Base-by-base conservation (phyloP, 2,797 vertebrate genomes). In the Buphagus erythrorhynchus region DNA sequence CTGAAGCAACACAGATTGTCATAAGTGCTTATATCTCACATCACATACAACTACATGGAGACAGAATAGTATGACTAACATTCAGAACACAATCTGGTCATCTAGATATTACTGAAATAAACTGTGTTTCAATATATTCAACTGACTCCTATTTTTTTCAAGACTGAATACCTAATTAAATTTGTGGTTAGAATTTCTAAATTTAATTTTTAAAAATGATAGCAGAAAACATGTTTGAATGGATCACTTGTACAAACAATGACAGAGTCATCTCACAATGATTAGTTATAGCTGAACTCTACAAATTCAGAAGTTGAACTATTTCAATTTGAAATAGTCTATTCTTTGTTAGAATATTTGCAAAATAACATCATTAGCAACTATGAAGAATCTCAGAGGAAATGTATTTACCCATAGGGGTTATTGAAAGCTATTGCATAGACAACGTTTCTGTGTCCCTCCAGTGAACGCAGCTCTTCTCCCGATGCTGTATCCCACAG, bases 351-450 rank as follows among this genome's bases (percentile, higher is more conserved):
- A 61, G 10, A 68, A 21, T 38, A 81, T 79, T 74, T 76, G 43
- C 43, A 94, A 80, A 75, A 61, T 31, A 88, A 57, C 24, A 25
- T 5, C 6, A 16, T 26, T 43, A 90, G 10, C 35, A 58, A 45
- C 49, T 66, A 38, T 17, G 29, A 74, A 19, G 21, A 35, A 45
- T 74, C 24, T 84, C 61, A 73, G 51, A 81, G 19, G 90, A 92
- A 75, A 48, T 40, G 13, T 51, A 43, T 55, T 97, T 93, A 99
- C 99, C 99, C 99, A 5, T 99, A 99, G 26, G 99, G 99, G 76
- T 99, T 99, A 98, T 99, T 99, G 98, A 99, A 99, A 26, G 99
- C 98, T 61, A 99, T 97, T 68, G 99, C 98, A 46, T 99, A 99
- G 16, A 99, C 99, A 91, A 99, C 99, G 0, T 99, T 99, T 95